Evolutionary conservation across 2,797 vertebrate species (phyloP), one percentile per base, ranked within the genome.

Genomic region (Antennarius maculatus): DNA sequence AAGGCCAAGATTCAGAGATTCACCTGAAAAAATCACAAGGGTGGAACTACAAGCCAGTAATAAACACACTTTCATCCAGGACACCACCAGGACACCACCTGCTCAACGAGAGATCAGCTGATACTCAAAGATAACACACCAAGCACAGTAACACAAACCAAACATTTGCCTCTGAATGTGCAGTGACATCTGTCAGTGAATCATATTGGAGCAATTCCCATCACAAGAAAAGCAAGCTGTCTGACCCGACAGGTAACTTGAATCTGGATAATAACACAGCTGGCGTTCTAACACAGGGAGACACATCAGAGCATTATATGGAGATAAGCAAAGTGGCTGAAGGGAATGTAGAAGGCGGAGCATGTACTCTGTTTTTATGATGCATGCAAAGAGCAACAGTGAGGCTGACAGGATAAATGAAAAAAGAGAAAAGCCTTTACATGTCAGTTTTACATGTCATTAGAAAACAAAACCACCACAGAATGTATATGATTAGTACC

Each of bases 401-500:
- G 37, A 56, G 8, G n/a, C 17, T 45, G 47, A 69, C 43, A 31
- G 12, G 18, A 54, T 9, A 47, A 56, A 23, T 12, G 23, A 27
- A 52, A 29, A 7, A 1, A 29, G 31, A 8, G 31, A 34, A 34
- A 34, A 34, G 31, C 31, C 57, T 39, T 29, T 55, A 47, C 54
- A 42, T 11, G 18, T n/a, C n/a, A 41, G 5, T 34, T 28, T 17
- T 6, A 27, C 23, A 34, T 29, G n/a, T 50, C 11, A 54, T 28
- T 27, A 67, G 5, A 65, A 82, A 64, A 57, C 42, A 31, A 54
- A 60, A 11, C 6, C 9, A 42, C 45, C 66, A 6, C 6, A 83
- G 9, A 87, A 79, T 49, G 73, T 90, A 9, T 87, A 88, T 63
- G 84, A 92, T 61, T 87, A 79, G 55, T 92, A 92, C 74, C 84